A percentile compares a stretch with the other conserved stretches of the same genome.
Conservation (phyloP, 1,140 invertebrate genomes). For the Solen grandis region DNA sequence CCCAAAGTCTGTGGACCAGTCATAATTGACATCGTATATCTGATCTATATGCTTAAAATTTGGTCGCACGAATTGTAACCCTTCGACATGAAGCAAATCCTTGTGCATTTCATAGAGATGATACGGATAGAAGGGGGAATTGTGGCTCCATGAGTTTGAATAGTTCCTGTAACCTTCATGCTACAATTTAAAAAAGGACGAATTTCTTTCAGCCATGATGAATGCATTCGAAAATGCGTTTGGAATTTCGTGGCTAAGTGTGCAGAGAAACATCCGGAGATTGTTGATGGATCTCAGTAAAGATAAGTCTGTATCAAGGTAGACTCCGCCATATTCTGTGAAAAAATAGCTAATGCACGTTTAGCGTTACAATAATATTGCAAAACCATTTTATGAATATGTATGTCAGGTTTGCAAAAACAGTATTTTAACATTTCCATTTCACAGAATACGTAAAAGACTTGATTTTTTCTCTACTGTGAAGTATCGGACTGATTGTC, state of each 20-base stretch:
- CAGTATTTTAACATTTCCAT: no score
- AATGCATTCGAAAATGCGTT: conserved; percentile 4
- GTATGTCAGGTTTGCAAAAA: no score
- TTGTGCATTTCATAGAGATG: background rate
- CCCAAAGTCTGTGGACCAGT: conserved; percentile 26
- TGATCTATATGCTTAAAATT: background rate
- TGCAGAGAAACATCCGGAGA: background rate
- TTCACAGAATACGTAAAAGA: no score
- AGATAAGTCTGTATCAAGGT: conserved; percentile 15
- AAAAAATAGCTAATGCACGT: no score
- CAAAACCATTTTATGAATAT: no score
- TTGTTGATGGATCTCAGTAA: background rate
- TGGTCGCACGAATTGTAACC: background rate
- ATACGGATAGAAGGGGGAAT: conserved; percentile 22
- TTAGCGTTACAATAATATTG: no score
- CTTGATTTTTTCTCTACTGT: no score
- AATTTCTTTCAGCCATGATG: conserved; percentile 28
- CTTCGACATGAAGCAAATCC: conserved; percentile 32
- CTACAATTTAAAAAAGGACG: conserved; percentile 16
- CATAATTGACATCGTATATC: background rate
- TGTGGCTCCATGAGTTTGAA: background rate
- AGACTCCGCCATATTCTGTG: conserved; percentile 29
- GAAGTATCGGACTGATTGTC: no score
- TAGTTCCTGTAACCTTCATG: conserved; percentile 22
- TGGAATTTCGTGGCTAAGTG: background rate